Evolutionary conservation across 92 coral and sea anemone genomes (phyloP), one percentile per base, ranked within the genome.

Genomic region (Epizoanthus ramosus): DNA sequence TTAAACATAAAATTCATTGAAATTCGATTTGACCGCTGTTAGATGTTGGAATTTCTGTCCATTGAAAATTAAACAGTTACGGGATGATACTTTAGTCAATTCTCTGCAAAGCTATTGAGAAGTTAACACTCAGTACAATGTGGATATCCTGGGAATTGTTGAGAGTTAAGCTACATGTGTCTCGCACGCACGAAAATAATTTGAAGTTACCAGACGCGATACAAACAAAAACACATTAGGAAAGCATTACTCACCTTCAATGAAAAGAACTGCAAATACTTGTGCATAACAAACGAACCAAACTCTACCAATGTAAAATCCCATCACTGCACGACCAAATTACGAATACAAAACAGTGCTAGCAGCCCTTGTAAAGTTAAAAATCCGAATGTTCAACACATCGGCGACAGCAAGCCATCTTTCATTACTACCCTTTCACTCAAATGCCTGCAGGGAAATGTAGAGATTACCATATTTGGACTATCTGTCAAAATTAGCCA

Each of bases 401-500:
- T 8, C 37, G 47, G 70, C 54, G 57, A 41, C 43, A 41, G 57
- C 33, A 57, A 61, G 15, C 63, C 63, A 63, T 63, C 37, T 41
- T 50, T 16, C 22, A 47, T 39, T 28, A 28, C 31, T 77, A 3
- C 45, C 39, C 19, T 60, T 10, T 33, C 31, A 45, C 25, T 17
- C 25, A 18, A 9, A 19, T 17, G 45, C 41, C 33, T 61, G 71
- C 22, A 61, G 82, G 53, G 14, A 19, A 59, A 23, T 33, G 23
- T 37, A 9, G 41, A 28, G 37, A 15, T 77, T 77, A 43, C 82
- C 82, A 77, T 77, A 77, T 77, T 77, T 77, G 82, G 82, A 77
- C 50, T 18, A 77, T 77, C 70, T 77, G 82, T 77, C 82, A 77
- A 77, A 77, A 77, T 22, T 23, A 22, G 50, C 82, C 82, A 77